These are phyloP conservation scores for Gallinago solitaria DNA, from an alignment of 2,797 vertebrate species.

Conservation along the genomic window DNA sequence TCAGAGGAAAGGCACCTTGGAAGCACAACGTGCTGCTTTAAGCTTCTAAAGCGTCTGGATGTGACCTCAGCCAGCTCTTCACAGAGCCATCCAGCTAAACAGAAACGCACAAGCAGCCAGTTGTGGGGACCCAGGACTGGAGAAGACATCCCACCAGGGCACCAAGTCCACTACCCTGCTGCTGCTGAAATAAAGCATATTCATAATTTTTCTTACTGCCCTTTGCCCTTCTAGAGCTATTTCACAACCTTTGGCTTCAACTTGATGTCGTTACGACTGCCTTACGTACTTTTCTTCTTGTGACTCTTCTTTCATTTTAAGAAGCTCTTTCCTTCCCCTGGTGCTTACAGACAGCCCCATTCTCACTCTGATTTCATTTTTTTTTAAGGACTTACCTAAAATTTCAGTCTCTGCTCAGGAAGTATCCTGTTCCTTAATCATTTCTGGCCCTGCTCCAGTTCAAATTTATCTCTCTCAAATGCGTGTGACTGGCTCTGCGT, in stretches of 20 bases:
- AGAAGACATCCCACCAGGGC: neutral
- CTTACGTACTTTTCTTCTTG: neutral
- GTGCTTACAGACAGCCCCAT: neutral
- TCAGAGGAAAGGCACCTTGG: fast-evolving
- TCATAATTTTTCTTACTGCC: neutral
- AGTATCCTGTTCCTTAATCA: conserved; percentile 1
- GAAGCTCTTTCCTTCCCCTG: neutral
- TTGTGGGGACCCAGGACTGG: neutral
- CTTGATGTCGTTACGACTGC: neutral
- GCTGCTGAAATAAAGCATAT: neutral
- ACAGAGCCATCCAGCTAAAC: neutral
- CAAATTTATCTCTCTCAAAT: neutral
- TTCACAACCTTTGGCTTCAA: neutral
- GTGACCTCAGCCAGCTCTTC: neutral
- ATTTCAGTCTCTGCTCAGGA: conserved; percentile 14
- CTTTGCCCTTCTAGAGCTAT: neutral
- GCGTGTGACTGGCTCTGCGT: neutral
- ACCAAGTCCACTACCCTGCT: neutral
- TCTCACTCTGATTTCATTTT: neutral
- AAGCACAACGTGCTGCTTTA: neutral
- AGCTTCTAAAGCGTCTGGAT: neutral
- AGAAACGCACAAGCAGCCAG: neutral
- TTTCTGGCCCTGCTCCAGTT: neutral
- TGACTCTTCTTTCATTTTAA: neutral
- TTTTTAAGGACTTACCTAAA: neutral